Conservation (phyloP, 2,797 vertebrate species). For the Liparis tanakae region DNA sequence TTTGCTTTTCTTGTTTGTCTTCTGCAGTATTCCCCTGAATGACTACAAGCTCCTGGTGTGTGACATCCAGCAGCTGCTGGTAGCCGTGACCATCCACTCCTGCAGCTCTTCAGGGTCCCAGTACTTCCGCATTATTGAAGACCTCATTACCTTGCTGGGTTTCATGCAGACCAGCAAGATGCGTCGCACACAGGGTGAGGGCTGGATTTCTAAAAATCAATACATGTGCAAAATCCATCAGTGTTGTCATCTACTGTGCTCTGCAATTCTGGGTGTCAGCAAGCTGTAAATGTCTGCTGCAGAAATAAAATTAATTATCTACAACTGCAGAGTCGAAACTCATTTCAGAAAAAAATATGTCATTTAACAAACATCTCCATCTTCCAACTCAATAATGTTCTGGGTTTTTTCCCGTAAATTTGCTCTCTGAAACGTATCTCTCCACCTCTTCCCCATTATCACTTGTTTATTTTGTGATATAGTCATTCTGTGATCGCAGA, state of each 20-base stretch:
- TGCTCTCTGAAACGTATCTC: conserved; percentile 34
- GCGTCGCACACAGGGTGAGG: conserved; percentile 91
- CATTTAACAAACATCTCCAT: conserved; percentile 47
- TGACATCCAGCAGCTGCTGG: conserved; percentile 95
- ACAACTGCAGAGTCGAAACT: conserved; percentile 31
- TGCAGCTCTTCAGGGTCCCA: conserved; percentile 97
- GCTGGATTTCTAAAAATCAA: conserved; percentile 22
- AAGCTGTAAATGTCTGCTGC: conserved; percentile 40
- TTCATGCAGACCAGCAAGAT: conserved; percentile 96
- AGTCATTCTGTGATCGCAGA: conserved; percentile 39
- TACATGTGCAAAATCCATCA: conserved; percentile 42
- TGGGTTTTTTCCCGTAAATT: conserved; percentile 29
- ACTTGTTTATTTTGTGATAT: conserved; percentile 26
- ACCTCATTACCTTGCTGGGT: conserved; percentile 95
- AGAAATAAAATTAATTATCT: conserved; percentile 48
- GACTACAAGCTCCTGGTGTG: conserved; percentile 95
- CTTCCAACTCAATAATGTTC: conserved; percentile 40
- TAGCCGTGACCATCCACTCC: conserved; percentile 96
- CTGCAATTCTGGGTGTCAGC: conserved; percentile 35
- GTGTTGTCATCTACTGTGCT: conserved; percentile 35
- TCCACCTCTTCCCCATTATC: conserved; percentile 20
- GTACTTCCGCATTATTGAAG: conserved; percentile 99
- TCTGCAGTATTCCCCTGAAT: conserved; percentile 88
- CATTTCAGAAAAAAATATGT: conserved; percentile 27
- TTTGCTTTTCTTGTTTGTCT: conserved; percentile 22